Evolutionary conservation across 2,113 vertebrate species (phyloP).

Genomic region (Setophaga petechia): DNA sequence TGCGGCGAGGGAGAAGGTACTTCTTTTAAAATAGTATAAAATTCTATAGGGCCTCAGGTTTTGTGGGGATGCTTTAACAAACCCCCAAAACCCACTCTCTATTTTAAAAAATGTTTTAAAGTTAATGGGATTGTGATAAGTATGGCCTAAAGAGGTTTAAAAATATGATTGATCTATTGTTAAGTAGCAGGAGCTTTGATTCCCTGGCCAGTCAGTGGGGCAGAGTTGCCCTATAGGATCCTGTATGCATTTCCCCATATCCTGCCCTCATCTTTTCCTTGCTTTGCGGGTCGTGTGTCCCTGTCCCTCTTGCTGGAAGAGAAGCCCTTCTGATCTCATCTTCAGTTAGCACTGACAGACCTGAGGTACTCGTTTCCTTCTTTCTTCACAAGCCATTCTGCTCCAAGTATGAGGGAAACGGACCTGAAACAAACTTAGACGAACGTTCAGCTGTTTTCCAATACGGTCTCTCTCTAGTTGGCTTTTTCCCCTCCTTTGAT

Average conservation of each 20-base stretch:
- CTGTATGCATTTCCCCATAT: neutral
- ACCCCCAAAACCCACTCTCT: fast-evolving
- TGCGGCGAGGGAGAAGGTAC: neutral
- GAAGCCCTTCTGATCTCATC: neutral
- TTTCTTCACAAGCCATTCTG: neutral
- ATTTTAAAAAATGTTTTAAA: neutral
- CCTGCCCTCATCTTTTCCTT: neutral
- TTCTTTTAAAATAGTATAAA: fast-evolving
- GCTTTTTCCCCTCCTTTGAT: neutral
- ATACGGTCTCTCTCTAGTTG: neutral
- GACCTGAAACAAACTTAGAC: neutral
- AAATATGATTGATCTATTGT: neutral
- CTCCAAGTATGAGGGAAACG: neutral
- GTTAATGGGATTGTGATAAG: neutral
- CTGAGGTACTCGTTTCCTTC: neutral
- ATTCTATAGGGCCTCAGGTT: neutral
- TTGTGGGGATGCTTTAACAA: neutral
- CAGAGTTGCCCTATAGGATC: neutral
- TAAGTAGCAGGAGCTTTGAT: neutral
- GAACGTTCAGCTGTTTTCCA: neutral
- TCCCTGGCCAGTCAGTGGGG: neutral
- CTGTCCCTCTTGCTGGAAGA: neutral
- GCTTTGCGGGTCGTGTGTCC: neutral
- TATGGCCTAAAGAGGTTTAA: neutral
- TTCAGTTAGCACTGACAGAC: neutral